Evolutionary conservation across 2,888 invertebrate genomes (phyloP).

Genomic region (Onchidella celtica): DNA sequence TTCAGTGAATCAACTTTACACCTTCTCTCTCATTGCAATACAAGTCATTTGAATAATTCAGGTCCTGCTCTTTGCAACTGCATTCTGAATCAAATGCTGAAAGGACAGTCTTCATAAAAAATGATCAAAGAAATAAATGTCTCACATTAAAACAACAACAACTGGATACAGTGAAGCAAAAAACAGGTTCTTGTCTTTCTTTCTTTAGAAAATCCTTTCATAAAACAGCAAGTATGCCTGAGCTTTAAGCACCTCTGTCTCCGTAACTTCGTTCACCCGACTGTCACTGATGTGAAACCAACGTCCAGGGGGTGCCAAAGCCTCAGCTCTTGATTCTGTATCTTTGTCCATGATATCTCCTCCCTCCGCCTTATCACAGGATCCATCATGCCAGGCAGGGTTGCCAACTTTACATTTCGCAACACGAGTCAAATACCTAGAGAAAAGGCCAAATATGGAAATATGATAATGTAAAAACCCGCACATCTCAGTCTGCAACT

Average conservation of each 20-base stretch:
- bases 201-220: slow-evolving; percentile 87
- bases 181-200: too few relatives aligned
- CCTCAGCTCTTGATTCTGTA: slow-evolving; percentile 62
- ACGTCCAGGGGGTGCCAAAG: slow-evolving; percentile 83
- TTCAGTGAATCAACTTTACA: too few relatives aligned
- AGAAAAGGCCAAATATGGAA: background rate
- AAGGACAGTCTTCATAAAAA: too few relatives aligned
- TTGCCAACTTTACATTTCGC: slow-evolving; percentile 25
- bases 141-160: too few relatives aligned
- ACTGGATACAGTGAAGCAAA: too few relatives aligned
- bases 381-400: background rate
- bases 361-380: slow-evolving; percentile 42
- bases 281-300: slow-evolving; percentile 98
- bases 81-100: too few relatives aligned
- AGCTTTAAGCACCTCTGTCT: slow-evolving; percentile 89
- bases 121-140: background rate
- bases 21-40: too few relatives aligned
- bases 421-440: slow-evolving; percentile 49
- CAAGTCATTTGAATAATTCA: too few relatives aligned
- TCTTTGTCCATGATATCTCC: slow-evolving; percentile 57
- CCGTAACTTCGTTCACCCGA: slow-evolving; percentile 88
- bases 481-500: too few relatives aligned
- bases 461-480: background rate
- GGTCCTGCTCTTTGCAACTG: too few relatives aligned
- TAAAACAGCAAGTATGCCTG: slow-evolving; percentile 98